Conservation (phyloP, 1,140 invertebrate genomes). For the Calephelis nemesis region DNA sequence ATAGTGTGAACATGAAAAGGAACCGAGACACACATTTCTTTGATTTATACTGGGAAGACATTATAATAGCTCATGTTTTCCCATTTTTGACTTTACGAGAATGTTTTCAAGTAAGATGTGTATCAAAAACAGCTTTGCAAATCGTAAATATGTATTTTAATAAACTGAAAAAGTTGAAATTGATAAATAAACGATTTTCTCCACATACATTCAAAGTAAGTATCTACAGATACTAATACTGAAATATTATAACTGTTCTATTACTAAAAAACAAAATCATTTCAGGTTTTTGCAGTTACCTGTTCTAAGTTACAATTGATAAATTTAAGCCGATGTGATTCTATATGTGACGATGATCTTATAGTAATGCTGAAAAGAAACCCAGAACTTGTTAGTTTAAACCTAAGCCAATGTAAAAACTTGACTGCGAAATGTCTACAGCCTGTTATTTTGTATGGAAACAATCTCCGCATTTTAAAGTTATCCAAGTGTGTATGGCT, state of each 20-base stretch:
- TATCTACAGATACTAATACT: conserved; percentile 19
- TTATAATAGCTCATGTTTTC: conserved; percentile 77
- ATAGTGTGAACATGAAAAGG: conserved; percentile 43
- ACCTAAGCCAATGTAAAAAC: conserved; percentile 79
- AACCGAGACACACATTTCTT: conserved; percentile 74
- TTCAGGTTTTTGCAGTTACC: conserved; percentile 64
- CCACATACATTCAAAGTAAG: conserved; percentile 66
- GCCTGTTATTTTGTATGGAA: conserved; percentile 79
- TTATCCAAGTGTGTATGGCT: conserved; percentile 79
- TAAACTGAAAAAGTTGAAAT: conserved; percentile 62
- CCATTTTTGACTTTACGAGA: conserved; percentile 74
- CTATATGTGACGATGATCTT: conserved; percentile 73
- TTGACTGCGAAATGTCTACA: conserved; percentile 79
- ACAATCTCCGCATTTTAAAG: conserved; percentile 76
- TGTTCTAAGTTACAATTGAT: conserved; percentile 74
- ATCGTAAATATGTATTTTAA: conserved; percentile 72
- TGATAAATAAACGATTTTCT: conserved; percentile 69
- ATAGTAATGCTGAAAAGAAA: conserved; percentile 76
- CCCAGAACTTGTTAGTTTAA: conserved; percentile 69
- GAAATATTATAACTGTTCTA: neutral
- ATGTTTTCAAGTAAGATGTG: conserved; percentile 79
- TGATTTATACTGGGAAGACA: conserved; percentile 81
- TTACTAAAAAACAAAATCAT: neutral
- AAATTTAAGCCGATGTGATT: conserved; percentile 74
- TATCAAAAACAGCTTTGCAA: conserved; percentile 72